Conservation (phyloP, 2,888 invertebrate species). For the Drosophila subsilvestris region DNA sequence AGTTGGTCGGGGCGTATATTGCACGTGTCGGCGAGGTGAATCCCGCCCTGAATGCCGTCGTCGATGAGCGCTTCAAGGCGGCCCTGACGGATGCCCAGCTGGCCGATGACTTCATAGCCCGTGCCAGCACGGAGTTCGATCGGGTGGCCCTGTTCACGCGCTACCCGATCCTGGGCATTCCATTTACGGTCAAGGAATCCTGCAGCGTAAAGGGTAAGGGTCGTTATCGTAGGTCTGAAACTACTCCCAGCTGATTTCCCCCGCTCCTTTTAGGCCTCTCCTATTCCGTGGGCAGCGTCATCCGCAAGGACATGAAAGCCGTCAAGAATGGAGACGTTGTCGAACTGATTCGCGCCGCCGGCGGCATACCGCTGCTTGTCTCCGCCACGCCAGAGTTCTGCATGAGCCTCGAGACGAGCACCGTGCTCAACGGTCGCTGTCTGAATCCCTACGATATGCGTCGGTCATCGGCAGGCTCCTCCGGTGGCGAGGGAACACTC, state of each 20-base stretch:
- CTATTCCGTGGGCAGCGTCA: conserved; percentile 88
- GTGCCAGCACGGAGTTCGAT: conserved; percentile 64
- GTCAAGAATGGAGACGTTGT: conserved; percentile 89
- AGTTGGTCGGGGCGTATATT: conserved; percentile 87
- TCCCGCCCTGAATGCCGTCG: conserved; percentile 89
- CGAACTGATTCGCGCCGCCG: conserved; percentile 87
- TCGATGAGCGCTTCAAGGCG: conserved; percentile 87
- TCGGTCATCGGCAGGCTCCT: conserved; percentile 93
- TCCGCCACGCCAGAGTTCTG: conserved; percentile 96
- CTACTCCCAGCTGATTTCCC: neutral
- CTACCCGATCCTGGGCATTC: conserved; percentile 91
- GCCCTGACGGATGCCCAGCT: conserved; percentile 88
- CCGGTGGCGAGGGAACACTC: conserved; percentile 92
- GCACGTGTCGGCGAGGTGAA: conserved; percentile 88
- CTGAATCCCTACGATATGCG: conserved; percentile 92
- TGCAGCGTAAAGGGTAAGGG: conserved; percentile 88
- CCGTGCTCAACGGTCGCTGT: conserved; percentile 91
- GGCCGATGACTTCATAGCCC: conserved; percentile 85
- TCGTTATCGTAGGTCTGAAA: neutral
- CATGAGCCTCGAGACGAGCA: conserved; percentile 93
- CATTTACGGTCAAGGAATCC: conserved; percentile 92
- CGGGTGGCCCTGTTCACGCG: conserved; percentile 81
- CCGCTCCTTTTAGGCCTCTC: conserved; percentile 86
- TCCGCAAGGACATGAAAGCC: conserved; percentile 85
- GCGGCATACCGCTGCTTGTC: conserved; percentile 92